A percentile compares a stretch with the other conserved stretches of the same genome.
Conservation (phyloP, 2,113 vertebrate genomes). For the Bubo scandiacus region DNA sequence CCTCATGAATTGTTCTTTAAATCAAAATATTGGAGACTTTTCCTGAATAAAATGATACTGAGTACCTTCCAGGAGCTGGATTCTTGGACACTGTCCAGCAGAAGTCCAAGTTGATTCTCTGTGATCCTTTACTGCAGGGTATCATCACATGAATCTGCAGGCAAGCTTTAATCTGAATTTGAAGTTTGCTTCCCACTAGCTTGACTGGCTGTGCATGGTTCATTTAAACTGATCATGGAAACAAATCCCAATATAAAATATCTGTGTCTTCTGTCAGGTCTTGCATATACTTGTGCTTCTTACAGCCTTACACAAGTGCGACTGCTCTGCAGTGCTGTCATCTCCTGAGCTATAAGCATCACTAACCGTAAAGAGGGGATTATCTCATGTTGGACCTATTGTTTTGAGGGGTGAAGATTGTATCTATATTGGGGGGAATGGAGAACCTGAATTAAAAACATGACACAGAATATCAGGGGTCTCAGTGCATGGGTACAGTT, state of each 20-base stretch:
- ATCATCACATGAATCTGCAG: background rate
- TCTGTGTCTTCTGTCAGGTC: background rate
- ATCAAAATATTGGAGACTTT: background rate
- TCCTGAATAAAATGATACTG: background rate
- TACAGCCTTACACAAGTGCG: background rate
- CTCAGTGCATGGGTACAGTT: background rate
- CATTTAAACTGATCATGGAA: background rate
- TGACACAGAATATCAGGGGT: background rate
- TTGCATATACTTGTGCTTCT: background rate
- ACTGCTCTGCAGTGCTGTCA: accelerated
- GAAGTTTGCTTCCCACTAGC: background rate
- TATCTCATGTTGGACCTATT: background rate
- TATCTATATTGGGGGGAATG: background rate
- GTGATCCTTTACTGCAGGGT: background rate
- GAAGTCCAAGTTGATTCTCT: background rate
- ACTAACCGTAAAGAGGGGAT: background rate
- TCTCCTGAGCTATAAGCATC: background rate
- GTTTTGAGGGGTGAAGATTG: background rate
- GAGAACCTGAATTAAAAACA: background rate
- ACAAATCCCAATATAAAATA: background rate
- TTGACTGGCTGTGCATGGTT: background rate
- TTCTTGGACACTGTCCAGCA: background rate
- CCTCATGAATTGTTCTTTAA: background rate
- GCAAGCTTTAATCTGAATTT: background rate
- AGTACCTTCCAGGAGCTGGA: background rate